Evolutionary conservation across 2,113 vertebrate genomes (phyloP), one percentile per base, ranked within the genome.

Genomic region (Istiophorus platypterus): DNA sequence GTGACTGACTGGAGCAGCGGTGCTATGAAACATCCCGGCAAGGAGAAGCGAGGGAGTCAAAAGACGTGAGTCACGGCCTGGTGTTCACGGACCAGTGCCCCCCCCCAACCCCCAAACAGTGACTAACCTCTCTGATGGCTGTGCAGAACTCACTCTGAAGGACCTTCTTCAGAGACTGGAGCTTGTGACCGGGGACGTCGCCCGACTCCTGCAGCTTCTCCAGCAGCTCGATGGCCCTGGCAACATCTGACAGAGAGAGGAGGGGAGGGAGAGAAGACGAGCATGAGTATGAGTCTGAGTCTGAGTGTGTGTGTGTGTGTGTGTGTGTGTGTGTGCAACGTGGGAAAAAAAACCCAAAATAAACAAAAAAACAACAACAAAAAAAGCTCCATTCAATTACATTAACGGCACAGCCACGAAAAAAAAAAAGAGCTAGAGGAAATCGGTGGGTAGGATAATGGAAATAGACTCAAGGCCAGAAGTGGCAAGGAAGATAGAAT

Each of bases 71-170:
- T 78, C 29, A 49, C 14, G 65, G 34, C 34, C 37, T 52, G 70
- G 12, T 18, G 54, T 85, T 81, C 62, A 80, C 41, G 39, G 65
- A 45, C 26, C 56, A 24, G 56, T 37, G 4, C 41, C 7, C 68
- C 68, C 37, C 24, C 49, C 24, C n/a, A 0, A 8, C 24, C 49
- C 24, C n/a, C 0, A 8, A 45, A 29, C 29, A 3, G 63, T 85
- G 84, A 92, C 97, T 91, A 96, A 99, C 98, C 98, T 99, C 98
- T 95, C 98, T 96, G 91, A 99, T 98, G 89, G 98, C 98, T 45
- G 98, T 99, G 93, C 98, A 99, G 96, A 99, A 99, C 93, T 99
- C 98, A 91, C 98, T 99, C 96, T 99, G 97, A 81, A 99, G 96
- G 57, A 99, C 98, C 89, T 98, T 98, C 96, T 99, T 98, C 89